Evolutionary conservation across 1,140 invertebrate genomes (phyloP).

Genomic region (Hydropsyche tenuis): DNA sequence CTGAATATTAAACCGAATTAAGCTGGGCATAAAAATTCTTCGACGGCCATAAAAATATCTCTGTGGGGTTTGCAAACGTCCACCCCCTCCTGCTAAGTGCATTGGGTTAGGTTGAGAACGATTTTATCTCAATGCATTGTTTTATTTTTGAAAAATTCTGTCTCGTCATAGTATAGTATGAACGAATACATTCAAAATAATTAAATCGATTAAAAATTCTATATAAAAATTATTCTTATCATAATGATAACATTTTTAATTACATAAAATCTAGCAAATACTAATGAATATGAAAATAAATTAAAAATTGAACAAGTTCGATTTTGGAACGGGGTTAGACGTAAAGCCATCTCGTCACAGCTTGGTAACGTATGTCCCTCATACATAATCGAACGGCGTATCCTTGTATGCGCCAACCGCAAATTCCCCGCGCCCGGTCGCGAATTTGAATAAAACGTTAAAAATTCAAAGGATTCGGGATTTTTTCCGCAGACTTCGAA

Average conservation of each 20-base stretch:
- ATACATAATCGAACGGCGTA: constrained; percentile 9
- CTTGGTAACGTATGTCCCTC: constrained; percentile 1
- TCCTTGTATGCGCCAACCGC: not conserved
- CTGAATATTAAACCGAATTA: constrained; percentile 48
- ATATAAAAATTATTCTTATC: not conserved
- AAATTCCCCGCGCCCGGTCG: constrained; percentile 17
- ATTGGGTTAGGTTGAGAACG: no score
- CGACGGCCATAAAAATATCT: constrained; percentile 49
- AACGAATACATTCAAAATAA: no score
- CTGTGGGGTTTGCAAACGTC: not conserved
- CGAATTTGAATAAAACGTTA: constrained; percentile 48
- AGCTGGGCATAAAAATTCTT: constrained; percentile 49
- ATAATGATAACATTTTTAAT: no score
- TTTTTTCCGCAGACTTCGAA: constrained; percentile 28
- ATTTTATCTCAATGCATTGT: no score
- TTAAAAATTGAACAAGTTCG: no score
- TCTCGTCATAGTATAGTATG: not conserved
- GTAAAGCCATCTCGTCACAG: no score
- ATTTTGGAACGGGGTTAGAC: no score
- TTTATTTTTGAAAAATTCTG: no score
- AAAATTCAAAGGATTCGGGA: constrained; percentile 46
- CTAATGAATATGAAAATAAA: not conserved
- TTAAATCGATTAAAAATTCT: no score
- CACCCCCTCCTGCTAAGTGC: not conserved
- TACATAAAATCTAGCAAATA: not conserved